Percentiles rank a stretch among this genome's conserved stretches.
Conservation (phyloP, 2,888 invertebrate genomes). For the Lasius fuliginosus region DNA sequence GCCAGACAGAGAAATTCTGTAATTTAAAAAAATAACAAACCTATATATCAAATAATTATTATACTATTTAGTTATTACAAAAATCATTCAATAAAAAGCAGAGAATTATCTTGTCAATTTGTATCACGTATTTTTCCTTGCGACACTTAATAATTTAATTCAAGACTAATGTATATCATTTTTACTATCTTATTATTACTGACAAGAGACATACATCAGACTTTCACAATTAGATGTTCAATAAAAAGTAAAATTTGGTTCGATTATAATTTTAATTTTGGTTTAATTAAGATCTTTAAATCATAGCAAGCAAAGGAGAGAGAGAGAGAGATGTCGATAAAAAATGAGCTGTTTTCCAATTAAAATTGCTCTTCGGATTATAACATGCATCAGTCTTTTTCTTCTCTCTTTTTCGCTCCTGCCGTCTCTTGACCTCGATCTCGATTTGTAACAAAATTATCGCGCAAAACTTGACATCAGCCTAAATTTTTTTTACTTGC, state of each 20-base stretch:
- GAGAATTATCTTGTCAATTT: background rate
- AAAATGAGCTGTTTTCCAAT: background rate
- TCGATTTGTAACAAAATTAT: constrained; percentile 68
- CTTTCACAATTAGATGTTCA: background rate
- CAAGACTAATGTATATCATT: background rate
- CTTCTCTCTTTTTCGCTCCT: constrained; percentile 5
- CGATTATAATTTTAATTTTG: background rate
- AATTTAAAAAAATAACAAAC: background rate
- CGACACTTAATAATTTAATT: background rate
- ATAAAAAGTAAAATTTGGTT: background rate
- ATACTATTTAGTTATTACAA: background rate
- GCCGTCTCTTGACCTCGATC: constrained; percentile 67
- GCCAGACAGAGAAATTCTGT: background rate
- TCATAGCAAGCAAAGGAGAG: background rate
- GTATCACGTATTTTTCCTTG: background rate
- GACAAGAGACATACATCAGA: background rate
- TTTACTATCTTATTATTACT: background rate
- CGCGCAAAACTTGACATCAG: constrained; percentile 56
- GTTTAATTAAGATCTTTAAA: too few species aligned
- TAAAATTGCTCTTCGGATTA: background rate
- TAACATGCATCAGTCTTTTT: background rate
- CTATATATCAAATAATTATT: background rate
- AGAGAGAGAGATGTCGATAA: background rate
- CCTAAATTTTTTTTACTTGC: constrained; percentile 46
- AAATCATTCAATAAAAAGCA: constrained; percentile 8